These are phyloP conservation scores for Agraylea sexmaculata DNA, from an alignment of 1,140 invertebrate species.

Conservation along the genomic window DNA sequence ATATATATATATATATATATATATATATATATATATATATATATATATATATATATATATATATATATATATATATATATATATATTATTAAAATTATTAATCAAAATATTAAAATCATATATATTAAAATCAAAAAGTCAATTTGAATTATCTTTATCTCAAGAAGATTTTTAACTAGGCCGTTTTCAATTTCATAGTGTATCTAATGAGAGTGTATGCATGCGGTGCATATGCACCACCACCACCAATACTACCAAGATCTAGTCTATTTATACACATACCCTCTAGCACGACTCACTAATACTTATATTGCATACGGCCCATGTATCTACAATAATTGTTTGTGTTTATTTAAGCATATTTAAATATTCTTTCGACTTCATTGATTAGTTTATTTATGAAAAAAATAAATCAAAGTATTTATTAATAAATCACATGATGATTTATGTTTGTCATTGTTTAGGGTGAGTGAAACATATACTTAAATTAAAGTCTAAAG, in stretches of 20 bases:
- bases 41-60: neutral
- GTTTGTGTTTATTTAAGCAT: neutral
- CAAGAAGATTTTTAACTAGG: neutral
- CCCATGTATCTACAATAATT: neutral
- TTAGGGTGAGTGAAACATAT: neutral
- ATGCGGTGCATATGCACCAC: no score
- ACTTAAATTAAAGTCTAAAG: neutral
- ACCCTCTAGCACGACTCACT: no score
- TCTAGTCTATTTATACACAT: no score
- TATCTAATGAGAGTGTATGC: no score
- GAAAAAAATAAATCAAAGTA: neutral
- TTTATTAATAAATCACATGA: neutral
- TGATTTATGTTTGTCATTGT: neutral
- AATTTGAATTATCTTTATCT: neutral
- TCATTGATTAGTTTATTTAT: neutral
- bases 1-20: constrained; percentile 1
- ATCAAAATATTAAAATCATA: neutral
- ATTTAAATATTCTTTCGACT: no score
- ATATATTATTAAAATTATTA: neutral
- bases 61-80: neutral
- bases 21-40: neutral
- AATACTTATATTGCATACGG: neutral
- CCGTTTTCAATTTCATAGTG: no score
- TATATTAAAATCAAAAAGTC: neutral
- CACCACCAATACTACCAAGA: no score